phyloP scores from a whole-genome alignment of 2,888 invertebrate genomes.

The Thecocarcelia acutangulata region DNA sequence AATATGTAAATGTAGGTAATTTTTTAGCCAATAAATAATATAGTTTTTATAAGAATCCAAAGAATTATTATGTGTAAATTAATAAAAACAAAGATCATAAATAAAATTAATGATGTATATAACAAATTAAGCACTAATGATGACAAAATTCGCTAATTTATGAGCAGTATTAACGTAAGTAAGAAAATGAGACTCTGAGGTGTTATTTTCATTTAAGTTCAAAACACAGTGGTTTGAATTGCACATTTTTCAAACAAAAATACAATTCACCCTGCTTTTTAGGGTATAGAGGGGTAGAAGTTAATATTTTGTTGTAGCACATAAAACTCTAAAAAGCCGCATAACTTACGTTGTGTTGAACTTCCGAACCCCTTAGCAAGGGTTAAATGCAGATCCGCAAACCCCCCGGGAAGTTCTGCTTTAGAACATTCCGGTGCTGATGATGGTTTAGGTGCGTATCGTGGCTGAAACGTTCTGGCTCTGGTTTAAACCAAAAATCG shows the following conservation, averaged over 20 bases:
- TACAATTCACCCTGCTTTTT: too few relatives aligned
- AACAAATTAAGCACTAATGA: slow-evolving; percentile 70
- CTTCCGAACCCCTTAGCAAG: too few relatives aligned
- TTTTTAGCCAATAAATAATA: slow-evolving; percentile 50
- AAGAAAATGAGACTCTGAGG: not conserved
- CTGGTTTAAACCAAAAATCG: too few relatives aligned
- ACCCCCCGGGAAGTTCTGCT: too few relatives aligned
- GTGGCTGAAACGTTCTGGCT: too few relatives aligned
- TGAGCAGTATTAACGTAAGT: slow-evolving; percentile 6
- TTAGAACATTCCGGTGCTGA: too few relatives aligned
- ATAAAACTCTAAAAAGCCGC: too few relatives aligned
- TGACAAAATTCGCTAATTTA: slow-evolving; percentile 71
- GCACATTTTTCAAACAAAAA: not conserved
- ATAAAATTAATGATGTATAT: slow-evolving; percentile 71
- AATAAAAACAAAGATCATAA: slow-evolving; percentile 15
- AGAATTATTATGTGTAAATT: slow-evolving; percentile 53
- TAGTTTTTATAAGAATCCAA: slow-evolving; percentile 49
- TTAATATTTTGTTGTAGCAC: too few relatives aligned
- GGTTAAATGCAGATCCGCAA: too few relatives aligned
- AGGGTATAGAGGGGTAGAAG: too few relatives aligned
- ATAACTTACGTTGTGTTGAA: too few relatives aligned
- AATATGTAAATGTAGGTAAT: slow-evolving; percentile 53
- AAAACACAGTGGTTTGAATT: slow-evolving; percentile 17
- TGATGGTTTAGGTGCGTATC: too few relatives aligned
- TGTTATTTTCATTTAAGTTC: not conserved